phyloP scores from a whole-genome alignment of 2,113 vertebrate species.

The Butastur rufipennis region DNA sequence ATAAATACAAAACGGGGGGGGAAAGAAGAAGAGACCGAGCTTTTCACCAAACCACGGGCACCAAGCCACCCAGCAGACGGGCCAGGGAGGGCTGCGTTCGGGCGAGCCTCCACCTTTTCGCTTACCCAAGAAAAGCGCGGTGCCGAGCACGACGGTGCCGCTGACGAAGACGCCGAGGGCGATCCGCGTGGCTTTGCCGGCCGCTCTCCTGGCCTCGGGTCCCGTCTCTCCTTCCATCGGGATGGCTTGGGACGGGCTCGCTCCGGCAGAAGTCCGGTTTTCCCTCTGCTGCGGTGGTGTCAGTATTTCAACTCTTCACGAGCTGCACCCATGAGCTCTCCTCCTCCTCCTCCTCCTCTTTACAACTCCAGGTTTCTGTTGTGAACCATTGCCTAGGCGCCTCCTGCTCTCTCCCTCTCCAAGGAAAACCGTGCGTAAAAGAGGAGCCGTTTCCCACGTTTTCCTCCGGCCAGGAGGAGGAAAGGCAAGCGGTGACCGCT shows the following conservation, averaged over 20 bases:
- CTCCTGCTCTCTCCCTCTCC: slow-evolving; percentile 44
- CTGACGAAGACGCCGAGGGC: slow-evolving; percentile 69
- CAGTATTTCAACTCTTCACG: slow-evolving; percentile 31
- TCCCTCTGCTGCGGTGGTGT: slow-evolving; percentile 35
- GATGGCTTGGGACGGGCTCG: neutral
- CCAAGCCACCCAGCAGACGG: neutral
- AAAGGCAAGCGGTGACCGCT: slow-evolving; percentile 62
- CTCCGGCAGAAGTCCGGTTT: slow-evolving; percentile 10
- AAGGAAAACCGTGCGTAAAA: slow-evolving; percentile 45
- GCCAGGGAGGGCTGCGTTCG: neutral
- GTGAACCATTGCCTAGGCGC: slow-evolving; percentile 49
- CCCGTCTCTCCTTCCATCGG: slow-evolving; percentile 75
- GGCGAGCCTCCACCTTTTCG: neutral
- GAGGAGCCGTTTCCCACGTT: slow-evolving; percentile 44
- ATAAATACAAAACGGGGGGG: neutral
- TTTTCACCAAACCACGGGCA: neutral
- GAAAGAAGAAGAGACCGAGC: neutral
- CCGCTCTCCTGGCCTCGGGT: slow-evolving; percentile 17
- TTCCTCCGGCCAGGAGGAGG: slow-evolving; percentile 52
- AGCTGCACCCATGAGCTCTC: slow-evolving; percentile 56
- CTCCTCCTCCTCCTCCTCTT: slow-evolving; percentile 23
- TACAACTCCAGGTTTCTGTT: slow-evolving; percentile 47
- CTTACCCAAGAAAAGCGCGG: slow-evolving; percentile 78
- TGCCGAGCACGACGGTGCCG: slow-evolving; percentile 70
- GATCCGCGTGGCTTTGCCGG: slow-evolving; percentile 60